Evolutionary conservation across 2,797 vertebrate genomes (phyloP).

Genomic region (Leptoclinus maculatus): DNA sequence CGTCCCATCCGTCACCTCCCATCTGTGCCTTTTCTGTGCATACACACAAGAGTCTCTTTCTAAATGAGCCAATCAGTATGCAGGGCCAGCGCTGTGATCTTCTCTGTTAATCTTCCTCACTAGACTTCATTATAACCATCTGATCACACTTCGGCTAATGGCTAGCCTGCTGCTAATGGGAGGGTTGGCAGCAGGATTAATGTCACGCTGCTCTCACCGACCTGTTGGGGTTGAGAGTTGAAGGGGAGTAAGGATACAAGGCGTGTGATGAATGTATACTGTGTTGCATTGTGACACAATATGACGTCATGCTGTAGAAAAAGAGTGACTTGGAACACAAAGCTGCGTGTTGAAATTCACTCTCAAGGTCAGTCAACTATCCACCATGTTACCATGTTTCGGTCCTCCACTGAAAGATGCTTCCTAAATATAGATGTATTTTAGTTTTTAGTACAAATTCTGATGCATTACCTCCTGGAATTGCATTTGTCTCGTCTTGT

Average conservation of each 20-base stretch:
- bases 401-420: background rate
- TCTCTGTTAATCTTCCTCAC: conserved; percentile 74
- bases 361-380: conserved; percentile 10
- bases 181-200: conserved; percentile 62
- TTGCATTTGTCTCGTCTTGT: conserved; percentile 29
- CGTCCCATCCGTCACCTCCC: conserved; percentile 36
- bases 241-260: conserved; percentile 19
- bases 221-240: conserved; percentile 38
- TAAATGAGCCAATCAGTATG: conserved; percentile 60
- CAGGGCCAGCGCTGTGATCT: conserved; percentile 45
- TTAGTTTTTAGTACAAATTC: conserved; percentile 12
- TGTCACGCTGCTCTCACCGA: conserved; percentile 35
- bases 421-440: background rate
- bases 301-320: background rate
- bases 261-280: conserved; percentile 21
- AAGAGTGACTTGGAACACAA: background rate
- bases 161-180: conserved; percentile 68
- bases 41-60: conserved; percentile 19
- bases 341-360: background rate
- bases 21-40: conserved; percentile 39
- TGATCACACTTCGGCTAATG: conserved; percentile 78
- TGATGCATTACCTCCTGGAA: conserved; percentile 37
- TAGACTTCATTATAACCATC: conserved; percentile 75
- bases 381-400: background rate
- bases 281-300: background rate